phyloP scores from a whole-genome alignment of 2,888 invertebrate genomes.

The Nemoura dubitans region DNA sequence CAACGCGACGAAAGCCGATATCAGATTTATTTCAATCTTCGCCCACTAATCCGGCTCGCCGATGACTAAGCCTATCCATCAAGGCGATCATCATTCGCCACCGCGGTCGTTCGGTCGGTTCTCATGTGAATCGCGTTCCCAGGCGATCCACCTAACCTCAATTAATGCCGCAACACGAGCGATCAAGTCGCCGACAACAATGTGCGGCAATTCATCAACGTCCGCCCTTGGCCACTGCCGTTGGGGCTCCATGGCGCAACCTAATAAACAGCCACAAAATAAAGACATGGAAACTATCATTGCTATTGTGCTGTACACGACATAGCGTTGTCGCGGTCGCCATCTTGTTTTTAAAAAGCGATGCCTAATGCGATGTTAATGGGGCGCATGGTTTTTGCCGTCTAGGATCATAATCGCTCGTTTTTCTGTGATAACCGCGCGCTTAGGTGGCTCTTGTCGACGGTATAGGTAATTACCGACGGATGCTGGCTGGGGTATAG shows the following conservation, averaged over 20 bases:
- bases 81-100: not conserved
- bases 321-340: slow-evolving; percentile 46
- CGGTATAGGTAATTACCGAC: not conserved
- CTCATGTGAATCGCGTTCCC: slow-evolving; percentile 27
- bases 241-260: not conserved
- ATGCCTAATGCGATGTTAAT: slow-evolving; percentile 48
- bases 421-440: not conserved
- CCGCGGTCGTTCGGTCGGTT: not conserved
- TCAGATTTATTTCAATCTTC: not conserved
- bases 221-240: slow-evolving; percentile 10
- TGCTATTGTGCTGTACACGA: not conserved
- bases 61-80: not conserved
- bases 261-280: slow-evolving; percentile 26
- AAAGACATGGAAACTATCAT: slow-evolving; percentile 33
- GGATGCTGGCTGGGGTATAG: too few relatives aligned
- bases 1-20: not conserved
- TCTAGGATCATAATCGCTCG: slow-evolving; percentile 44
- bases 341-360: slow-evolving; percentile 46
- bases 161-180: slow-evolving; percentile 33
- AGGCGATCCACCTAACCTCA: slow-evolving; percentile 21
- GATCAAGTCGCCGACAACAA: slow-evolving; percentile 21
- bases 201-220: slow-evolving; percentile 33
- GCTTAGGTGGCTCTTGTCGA: not conserved
- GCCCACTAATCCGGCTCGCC: not conserved
- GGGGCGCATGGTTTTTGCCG: slow-evolving; percentile 1